Evolutionary conservation across 2,888 invertebrate species (phyloP).

Genomic region (Alitta virens): DNA sequence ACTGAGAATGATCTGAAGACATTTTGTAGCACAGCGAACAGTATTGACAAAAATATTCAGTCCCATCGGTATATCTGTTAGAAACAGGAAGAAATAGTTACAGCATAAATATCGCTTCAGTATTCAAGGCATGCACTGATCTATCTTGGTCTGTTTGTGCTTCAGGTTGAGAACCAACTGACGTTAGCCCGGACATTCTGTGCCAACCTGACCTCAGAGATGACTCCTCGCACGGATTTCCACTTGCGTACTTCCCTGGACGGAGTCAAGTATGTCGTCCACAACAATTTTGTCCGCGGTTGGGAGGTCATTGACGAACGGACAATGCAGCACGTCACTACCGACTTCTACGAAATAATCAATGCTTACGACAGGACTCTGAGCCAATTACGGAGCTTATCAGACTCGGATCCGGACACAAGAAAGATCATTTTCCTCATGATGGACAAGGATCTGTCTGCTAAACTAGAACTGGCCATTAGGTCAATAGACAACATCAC

Average conservation of each 20-base stretch:
- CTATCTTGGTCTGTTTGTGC: too few relatives aligned
- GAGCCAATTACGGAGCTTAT: background rate
- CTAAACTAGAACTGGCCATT: slow-evolving; percentile 9
- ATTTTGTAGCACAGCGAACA: too few relatives aligned
- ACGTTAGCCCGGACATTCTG: background rate
- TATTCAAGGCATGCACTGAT: too few relatives aligned
- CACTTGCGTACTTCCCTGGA: slow-evolving; percentile 7
- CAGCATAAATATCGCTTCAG: too few relatives aligned
- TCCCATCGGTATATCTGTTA: too few relatives aligned
- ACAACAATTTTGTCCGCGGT: slow-evolving; percentile 12
- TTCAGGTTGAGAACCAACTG: slow-evolving; percentile 1
- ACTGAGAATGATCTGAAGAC: too few relatives aligned
- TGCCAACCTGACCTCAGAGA: background rate
- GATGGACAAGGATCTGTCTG: slow-evolving; percentile 10
- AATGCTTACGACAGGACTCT: slow-evolving; percentile 11
- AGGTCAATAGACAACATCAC: slow-evolving; percentile 12
- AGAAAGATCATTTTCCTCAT: slow-evolving; percentile 3
- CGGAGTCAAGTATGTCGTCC: slow-evolving; percentile 12
- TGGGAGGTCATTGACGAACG: slow-evolving; percentile 14
- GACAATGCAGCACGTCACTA: slow-evolving; percentile 12
- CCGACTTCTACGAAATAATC: slow-evolving; percentile 12
- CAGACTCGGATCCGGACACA: background rate
- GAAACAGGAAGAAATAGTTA: too few relatives aligned
- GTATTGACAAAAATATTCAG: too few relatives aligned
- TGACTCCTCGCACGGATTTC: slow-evolving; percentile 5